phyloP scores from a whole-genome alignment of 2,888 invertebrate species.

The Idaea aversata region DNA sequence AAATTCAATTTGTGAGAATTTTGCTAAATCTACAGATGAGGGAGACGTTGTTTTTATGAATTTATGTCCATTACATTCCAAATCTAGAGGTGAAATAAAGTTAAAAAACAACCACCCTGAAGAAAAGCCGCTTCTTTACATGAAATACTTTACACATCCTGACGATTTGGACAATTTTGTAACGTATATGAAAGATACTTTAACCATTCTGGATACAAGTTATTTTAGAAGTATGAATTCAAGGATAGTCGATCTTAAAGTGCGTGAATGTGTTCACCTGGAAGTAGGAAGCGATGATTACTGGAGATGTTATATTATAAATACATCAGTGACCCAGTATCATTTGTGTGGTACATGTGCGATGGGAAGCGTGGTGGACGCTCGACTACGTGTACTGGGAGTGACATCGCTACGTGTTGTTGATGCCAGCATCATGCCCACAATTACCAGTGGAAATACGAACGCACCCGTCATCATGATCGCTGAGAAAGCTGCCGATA shows the following conservation, averaged over 20 bases:
- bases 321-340: conserved; percentile 81
- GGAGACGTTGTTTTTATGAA: conserved; percentile 34
- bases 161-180: conserved; percentile 38
- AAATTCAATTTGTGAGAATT: conserved; percentile 36
- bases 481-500: conserved; percentile 81
- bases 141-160: conserved; percentile 32
- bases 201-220: conserved; percentile 35
- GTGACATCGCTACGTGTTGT: conserved; percentile 79
- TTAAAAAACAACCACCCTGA: conserved; percentile 36
- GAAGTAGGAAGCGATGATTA: conserved; percentile 35
- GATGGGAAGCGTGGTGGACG: conserved; percentile 54
- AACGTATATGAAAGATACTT: conserved; percentile 31
- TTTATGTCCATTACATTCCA: conserved; percentile 37
- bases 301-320: conserved; percentile 42
- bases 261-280: conserved; percentile 32
- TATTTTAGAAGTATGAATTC: conserved; percentile 34
- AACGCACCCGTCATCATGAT: conserved; percentile 83
- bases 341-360: conserved; percentile 48
- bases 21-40: conserved; percentile 30
- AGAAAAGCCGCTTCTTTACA: conserved; percentile 35
- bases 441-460: conserved; percentile 80
- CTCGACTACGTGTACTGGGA: conserved; percentile 68
- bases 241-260: conserved; percentile 27
- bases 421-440: conserved; percentile 83
- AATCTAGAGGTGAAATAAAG: conserved; percentile 41